Evolutionary conservation across 1,140 invertebrate genomes (phyloP).

Genomic region (Nasonia giraulti): DNA sequence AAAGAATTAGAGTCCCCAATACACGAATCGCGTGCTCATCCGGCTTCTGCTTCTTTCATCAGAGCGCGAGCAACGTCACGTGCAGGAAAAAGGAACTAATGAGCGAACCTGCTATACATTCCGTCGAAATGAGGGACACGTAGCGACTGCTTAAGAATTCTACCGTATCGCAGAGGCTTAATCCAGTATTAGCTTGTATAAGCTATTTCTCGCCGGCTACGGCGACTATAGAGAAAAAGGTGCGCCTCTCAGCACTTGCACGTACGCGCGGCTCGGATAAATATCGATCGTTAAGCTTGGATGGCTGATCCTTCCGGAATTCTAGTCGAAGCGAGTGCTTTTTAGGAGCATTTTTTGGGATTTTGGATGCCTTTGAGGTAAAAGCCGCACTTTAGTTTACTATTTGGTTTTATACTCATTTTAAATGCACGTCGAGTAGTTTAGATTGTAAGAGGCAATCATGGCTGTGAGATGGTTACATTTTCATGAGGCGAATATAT

Average conservation of each 20-base stretch:
- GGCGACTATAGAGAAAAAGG: slow-evolving; percentile 13
- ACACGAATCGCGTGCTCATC: neutral
- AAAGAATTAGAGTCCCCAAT: neutral
- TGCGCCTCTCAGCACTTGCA: slow-evolving; percentile 2
- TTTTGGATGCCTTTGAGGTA: neutral
- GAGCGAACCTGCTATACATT: neutral
- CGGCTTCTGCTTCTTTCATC: neutral
- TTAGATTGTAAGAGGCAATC: too few species aligned
- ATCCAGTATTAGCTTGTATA: slow-evolving; percentile 27
- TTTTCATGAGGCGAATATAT: too few species aligned
- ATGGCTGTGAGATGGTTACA: too few species aligned
- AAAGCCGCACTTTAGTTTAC: too few species aligned
- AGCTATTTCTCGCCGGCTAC: slow-evolving; percentile 7
- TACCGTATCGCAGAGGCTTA: slow-evolving; percentile 12
- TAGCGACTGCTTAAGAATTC: neutral
- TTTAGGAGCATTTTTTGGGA: neutral
- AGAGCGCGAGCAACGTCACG: neutral
- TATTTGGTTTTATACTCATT: too few species aligned
- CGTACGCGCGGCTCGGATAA: neutral
- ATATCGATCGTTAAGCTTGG: neutral
- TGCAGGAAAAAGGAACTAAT: neutral
- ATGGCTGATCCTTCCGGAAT: neutral
- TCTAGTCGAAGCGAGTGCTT: neutral
- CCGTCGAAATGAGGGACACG: neutral
- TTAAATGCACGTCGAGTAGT: too few species aligned